Base-by-base conservation (phyloP, 1,140 invertebrate species). In the Pachypeltis micranthus region DNA sequence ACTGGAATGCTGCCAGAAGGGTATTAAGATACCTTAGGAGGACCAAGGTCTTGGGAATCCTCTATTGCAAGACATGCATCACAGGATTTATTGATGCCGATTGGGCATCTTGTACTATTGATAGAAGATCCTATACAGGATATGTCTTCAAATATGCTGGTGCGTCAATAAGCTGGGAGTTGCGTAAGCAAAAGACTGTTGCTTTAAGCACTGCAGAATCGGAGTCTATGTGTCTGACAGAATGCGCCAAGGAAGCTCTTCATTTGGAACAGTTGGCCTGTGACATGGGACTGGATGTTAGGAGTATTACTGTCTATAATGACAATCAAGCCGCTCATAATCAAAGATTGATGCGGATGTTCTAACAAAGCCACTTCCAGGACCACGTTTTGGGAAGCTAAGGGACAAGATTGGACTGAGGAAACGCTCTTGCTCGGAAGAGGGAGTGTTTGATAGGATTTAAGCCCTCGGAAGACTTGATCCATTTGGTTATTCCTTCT, bases 1-100 rank as follows among this genome's bases (percentile, higher is more conserved):
- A 79, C 67, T 78, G 74, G 73, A 66, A 62, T 3, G 69, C 72
- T 62, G 73, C 70, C 0, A 78, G 79, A 62, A 59, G 76, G 56
- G 65, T 80, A 0, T 65, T 78, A 25, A 67, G 70, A 28, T 78
- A 79, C 63, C 66, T 79, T 25, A 69, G 71, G 31, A 69, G 66
- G 28, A 78, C 76, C 25, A 67, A 59, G 28, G 44, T 67, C 61
- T 61, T 59, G 14, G 31, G 60, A 65, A 19, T 71, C 29, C 56
- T 34, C 39, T 68, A 65, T 29, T 10, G 1, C 16, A 1, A 19
- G 19, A 26, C 59, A 24, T 0, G 63, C 69, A 44, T 74, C 67
- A 59, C 57, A 58, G 68, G 70, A 44, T 68, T 68, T 64, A 63
- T 55, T 24, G 76, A 76, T 69, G 71, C 72, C 31, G 7, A 54